Percentiles rank a stretch among this genome's conserved stretches.
phyloP scores from a whole-genome alignment of 1,140 invertebrate species.

The Bombus terrestris region DNA sequence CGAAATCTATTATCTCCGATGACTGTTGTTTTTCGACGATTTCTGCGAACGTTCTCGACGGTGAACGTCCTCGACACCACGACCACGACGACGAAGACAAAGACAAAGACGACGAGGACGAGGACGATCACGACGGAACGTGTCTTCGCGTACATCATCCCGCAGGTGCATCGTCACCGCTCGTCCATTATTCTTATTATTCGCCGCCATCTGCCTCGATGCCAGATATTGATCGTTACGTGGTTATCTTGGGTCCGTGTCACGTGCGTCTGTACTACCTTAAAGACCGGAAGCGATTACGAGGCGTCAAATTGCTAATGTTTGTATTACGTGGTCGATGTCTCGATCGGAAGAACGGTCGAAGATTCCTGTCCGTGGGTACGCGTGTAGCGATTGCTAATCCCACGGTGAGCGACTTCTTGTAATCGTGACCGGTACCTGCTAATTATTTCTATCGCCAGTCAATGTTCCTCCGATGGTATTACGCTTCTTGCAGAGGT shows the following conservation, averaged over 20 bases:
- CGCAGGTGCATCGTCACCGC: constrained; percentile 45
- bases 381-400: constrained; percentile 43
- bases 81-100: background rate
- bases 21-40: constrained; percentile 53
- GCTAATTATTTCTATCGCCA: background rate
- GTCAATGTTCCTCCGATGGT: background rate
- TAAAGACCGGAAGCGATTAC: constrained; percentile 55
- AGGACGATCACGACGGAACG: background rate
- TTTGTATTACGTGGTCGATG: constrained; percentile 41
- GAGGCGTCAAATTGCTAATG: constrained; percentile 56
- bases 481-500: background rate
- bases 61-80: constrained; percentile 45
- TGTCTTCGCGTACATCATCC: constrained; percentile 36
- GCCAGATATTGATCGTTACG: constrained; percentile 41
- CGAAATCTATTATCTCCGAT: constrained; percentile 67
- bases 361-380: constrained; percentile 12
- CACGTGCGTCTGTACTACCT: constrained; percentile 35
- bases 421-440: background rate
- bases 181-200: constrained; percentile 41
- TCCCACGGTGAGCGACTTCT: constrained; percentile 34
- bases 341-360: constrained; percentile 22
- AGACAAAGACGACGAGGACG: background rate
- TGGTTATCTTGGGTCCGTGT: constrained; percentile 38
- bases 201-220: constrained; percentile 31
- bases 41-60: constrained; percentile 49